Evolutionary conservation across 2,888 invertebrate species (phyloP), one percentile per base, ranked within the genome.

Genomic region (Caenorhabditis auriculariae): DNA sequence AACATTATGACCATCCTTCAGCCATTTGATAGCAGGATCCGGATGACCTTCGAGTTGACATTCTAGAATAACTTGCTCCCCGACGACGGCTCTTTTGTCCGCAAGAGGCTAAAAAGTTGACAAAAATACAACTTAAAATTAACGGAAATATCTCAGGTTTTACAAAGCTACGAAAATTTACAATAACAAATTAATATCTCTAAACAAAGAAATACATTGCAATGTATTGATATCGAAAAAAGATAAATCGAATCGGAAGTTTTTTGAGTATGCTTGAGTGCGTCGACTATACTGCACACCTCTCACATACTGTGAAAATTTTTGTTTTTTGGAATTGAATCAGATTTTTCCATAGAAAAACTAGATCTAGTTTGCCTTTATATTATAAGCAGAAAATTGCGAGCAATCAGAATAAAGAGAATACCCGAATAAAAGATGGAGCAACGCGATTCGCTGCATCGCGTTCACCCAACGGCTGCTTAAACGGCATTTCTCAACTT

Each of bases 1-100:
- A 21, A 81, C 75, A 59, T 81, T 78, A 43, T 80, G 77, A 12
- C 82, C 80, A 43, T 81, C 82, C 60, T 82, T 81, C n/a, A 81
- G 73, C 81, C 80, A 82, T 60, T 80, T 82, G 46, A 82, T 72
- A n/a, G 70, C 74, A 38, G 82, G 82, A 54, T 77, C 77, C 9
- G 82, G 82, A 53, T 81, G 76, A 12, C 80, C 82, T 45, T 80
- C 80, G 28, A 82, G 61, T 49, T 78, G 76, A 49, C 80, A 80
- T 58, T 82, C 81, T 41, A 82, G 69, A 38, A 74, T 61, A 35
- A 81, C 76, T 23, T 63, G 64, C 55, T 82, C 80, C 23, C 81
- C 81, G 29, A 78, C 77, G n/a, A 81, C 69, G 4, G 76, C 82
- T 24, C 81, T 71, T 53, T 78, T 80, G 67, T 81, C 81, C 57